Conservation (phyloP, 2,888 invertebrate genomes). For the Tipula unca region DNA sequence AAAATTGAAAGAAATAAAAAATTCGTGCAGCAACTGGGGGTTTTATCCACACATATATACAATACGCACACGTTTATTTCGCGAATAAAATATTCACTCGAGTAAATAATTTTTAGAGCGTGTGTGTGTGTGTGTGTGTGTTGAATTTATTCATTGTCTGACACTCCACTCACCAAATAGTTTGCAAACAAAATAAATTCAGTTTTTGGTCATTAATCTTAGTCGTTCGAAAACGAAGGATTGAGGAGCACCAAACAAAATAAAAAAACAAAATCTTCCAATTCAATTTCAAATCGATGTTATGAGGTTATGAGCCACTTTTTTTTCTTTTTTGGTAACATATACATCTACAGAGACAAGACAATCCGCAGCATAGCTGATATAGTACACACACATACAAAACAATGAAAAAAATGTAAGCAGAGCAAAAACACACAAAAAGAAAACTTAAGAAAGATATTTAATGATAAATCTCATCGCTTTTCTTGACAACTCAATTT, state of each 20-base stretch:
- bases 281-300: neutral
- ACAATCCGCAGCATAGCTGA: neutral
- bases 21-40: neutral
- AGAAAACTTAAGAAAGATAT: neutral
- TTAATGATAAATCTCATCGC: conserved; percentile 14
- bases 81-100: neutral
- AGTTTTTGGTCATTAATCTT: neutral
- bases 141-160: neutral
- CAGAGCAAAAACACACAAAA: neutral
- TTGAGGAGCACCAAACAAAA: neutral
- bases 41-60: neutral
- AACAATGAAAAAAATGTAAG: neutral
- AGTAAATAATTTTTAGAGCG: neutral
- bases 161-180: neutral
- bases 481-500: conserved; percentile 8
- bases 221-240: neutral
- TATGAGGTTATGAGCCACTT: neutral
- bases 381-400: too few species aligned
- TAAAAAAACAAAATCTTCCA: neutral
- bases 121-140: neutral
- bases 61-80: neutral
- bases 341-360: neutral
- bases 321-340: neutral
- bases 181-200: neutral
- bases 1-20: neutral